Conservation (phyloP, 1,140 invertebrate genomes). For the Drosophila malerkotliana region DNA sequence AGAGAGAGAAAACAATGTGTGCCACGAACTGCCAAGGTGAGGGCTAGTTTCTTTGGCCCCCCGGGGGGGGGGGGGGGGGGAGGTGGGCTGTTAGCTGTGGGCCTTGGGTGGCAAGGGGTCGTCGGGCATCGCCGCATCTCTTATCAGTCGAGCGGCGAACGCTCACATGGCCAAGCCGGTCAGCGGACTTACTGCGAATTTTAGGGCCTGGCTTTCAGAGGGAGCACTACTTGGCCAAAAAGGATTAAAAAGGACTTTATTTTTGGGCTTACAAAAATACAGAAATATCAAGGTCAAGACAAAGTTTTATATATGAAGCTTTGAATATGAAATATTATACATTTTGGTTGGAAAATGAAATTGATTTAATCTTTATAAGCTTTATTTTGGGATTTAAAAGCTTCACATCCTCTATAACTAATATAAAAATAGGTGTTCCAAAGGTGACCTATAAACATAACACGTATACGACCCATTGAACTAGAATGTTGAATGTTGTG, state of each 20-base stretch:
- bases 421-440: neutral
- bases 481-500: too few species aligned
- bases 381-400: too few species aligned
- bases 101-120: constrained; percentile 16
- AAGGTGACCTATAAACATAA: neutral
- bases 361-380: too few species aligned
- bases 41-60: constrained; percentile 17
- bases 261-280: neutral
- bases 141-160: constrained; percentile 70
- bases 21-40: constrained; percentile 55
- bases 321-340: too few species aligned
- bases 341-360: too few species aligned
- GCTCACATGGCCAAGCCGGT: constrained; percentile 52
- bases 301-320: too few species aligned
- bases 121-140: constrained; percentile 38
- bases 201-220: neutral
- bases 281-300: neutral
- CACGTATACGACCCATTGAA: neutral
- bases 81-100: neutral
- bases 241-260: neutral
- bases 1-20: constrained; percentile 46
- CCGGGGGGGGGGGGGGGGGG: neutral
- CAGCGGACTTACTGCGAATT: constrained; percentile 1
- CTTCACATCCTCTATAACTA: too few species aligned
- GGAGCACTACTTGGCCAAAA: neutral